Evolutionary conservation across 2,888 invertebrate genomes (phyloP), one percentile per base, ranked within the genome.

Genomic region (Orchestes rusci): DNA sequence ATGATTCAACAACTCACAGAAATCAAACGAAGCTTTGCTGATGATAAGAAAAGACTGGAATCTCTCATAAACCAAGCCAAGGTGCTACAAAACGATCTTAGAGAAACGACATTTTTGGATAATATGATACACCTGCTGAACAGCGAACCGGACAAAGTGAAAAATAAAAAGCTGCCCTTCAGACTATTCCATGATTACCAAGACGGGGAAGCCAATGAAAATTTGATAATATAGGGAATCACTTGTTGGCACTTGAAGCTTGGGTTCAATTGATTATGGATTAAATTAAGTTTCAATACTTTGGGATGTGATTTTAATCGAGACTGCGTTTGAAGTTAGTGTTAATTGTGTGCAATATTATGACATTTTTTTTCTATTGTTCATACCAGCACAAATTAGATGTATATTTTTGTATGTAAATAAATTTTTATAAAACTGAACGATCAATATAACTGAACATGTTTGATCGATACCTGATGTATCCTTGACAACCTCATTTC

Each of bases 121-220:
- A 74, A 77, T 55, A 69, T 77, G 48, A 68, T 77, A 48, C 70
- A 73, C 42, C 63, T 77, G 39, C 63, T 77, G 53, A 66, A 70
- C 1, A 76, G 76, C 0, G 69, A 76, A 59, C 61, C 73, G 12
- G 66, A 68, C 28, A 59, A 61, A 51, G 58, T 64, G 4, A 57
- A 56, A 46, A 52, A 55, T 13, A 60, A 57, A 48, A 57, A 58
- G 39, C 58, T 60, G 50, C 65, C 66, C 1, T 59, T 59, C 29
- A 45, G 53, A 15, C 48, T 58, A 34, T 56, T 60, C 39, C 49
- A 54, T 35, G 40, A 43, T 4, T 23, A 17, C 8, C 43, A 48
- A 1, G 36, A 47, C 20, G 15, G 18, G 7, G 48, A 48, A 5
- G 34, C 31, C 17, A 17, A 17, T 15, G 20, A 36, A 23, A 48